Evolutionary conservation across 2,113 vertebrate species (phyloP).

Genomic region (Mustela lutreola): DNA sequence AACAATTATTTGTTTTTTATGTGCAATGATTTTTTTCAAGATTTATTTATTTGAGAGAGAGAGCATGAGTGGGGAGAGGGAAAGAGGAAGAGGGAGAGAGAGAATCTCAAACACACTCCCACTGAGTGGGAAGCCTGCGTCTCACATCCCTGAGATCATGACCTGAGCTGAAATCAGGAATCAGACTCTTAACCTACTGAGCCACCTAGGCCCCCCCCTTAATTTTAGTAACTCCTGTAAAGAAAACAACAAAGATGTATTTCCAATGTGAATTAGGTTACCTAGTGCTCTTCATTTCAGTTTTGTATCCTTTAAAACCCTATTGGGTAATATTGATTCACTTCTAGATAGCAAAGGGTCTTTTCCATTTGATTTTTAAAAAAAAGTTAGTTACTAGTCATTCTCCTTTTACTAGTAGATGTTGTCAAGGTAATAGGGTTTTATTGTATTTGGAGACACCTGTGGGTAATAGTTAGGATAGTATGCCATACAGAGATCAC

Average conservation of each 20-base stretch:
- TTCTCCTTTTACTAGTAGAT: constrained; percentile 67
- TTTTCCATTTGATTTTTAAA: constrained; percentile 50
- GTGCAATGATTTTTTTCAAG: neutral
- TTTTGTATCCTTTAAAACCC: neutral
- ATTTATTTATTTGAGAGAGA: neutral
- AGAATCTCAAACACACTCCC: neutral
- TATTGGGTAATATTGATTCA: neutral
- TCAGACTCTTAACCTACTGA: neutral
- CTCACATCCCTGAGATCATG: neutral
- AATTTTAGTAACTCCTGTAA: neutral
- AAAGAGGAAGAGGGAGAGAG: neutral
- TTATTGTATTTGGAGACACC: constrained; percentile 54
- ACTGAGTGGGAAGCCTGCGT: neutral
- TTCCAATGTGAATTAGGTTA: neutral
- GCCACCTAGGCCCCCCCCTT: neutral
- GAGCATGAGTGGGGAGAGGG: neutral
- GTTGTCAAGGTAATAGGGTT: constrained; percentile 73
- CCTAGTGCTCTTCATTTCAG: neutral
- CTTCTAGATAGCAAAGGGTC: neutral
- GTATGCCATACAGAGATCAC: constrained; percentile 66
- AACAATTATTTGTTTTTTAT: neutral
- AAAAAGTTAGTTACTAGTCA: constrained; percentile 49
- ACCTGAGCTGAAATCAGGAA: neutral
- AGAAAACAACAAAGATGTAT: neutral
- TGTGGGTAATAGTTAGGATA: neutral